Evolutionary conservation across 2,888 invertebrate genomes (phyloP).

Genomic region (Fissipunctia ypsillon): DNA sequence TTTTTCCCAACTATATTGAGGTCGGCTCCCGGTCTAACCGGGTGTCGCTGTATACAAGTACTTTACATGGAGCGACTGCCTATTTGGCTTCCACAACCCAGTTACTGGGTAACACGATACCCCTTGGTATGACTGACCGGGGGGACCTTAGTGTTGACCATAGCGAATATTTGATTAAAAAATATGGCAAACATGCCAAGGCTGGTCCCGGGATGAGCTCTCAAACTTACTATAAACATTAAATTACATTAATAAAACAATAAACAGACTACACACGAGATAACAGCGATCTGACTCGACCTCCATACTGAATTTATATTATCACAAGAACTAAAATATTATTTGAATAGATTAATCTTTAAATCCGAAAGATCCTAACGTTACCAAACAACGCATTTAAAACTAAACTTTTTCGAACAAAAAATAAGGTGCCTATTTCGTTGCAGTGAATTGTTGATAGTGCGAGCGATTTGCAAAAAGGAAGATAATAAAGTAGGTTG

Average conservation of each 20-base stretch:
- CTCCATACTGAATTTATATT: slow-evolving; percentile 84
- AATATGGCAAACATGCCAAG: slow-evolving; percentile 38
- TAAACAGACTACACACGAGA: slow-evolving; percentile 74
- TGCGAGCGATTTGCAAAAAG: slow-evolving; percentile 83
- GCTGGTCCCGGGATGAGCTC: slow-evolving; percentile 39
- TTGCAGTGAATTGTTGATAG: slow-evolving; percentile 60
- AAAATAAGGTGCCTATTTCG: slow-evolving; percentile 54
- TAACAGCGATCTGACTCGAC: slow-evolving; percentile 73
- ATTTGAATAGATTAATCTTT: slow-evolving; percentile 81
- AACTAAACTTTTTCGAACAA: slow-evolving; percentile 29
- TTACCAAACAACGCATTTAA: slow-evolving; percentile 11
- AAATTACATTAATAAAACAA: slow-evolving; percentile 72
- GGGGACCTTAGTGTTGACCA: background rate
- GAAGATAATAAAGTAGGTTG: slow-evolving; percentile 86
- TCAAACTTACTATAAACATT: slow-evolving; percentile 54
- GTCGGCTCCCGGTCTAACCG: too few species aligned
- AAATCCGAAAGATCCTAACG: slow-evolving; percentile 65
- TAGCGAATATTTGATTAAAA: slow-evolving; percentile 25
- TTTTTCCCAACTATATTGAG: too few species aligned
- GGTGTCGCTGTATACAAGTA: too few species aligned
- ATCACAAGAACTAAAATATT: slow-evolving; percentile 81
- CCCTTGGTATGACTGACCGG: too few species aligned
- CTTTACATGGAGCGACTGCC: too few species aligned
- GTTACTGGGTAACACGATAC: too few species aligned
- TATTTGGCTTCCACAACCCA: too few species aligned